Base-by-base conservation (phyloP, 2,888 invertebrate genomes). In the Erpobdella octoculata region DNA sequence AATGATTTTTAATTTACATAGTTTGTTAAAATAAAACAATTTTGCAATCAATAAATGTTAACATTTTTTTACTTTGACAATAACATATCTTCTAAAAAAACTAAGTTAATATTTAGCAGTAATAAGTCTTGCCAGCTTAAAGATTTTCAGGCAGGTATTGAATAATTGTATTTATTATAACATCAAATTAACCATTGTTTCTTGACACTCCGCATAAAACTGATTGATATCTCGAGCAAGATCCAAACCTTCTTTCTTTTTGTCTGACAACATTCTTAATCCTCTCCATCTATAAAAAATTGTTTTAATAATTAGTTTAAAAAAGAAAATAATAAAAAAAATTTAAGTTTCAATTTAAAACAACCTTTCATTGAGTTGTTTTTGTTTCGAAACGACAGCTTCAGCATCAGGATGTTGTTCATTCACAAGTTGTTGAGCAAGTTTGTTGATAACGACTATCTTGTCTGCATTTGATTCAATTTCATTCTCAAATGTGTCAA, bases 401-500 rank as follows among this genome's bases (percentile, higher is more conserved):
- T 93, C 91, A 9, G 95, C 92, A 82, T 97, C 94, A 2, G 97
- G 97, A 85, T 98, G 98, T 82, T 97, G 96, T 71, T 95, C 96
- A 84, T 95, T 93, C 71, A 97, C 86, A 72, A 98, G 86, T 82
- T 97, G 95, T 0, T 95, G 87, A 1, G 97, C 96, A 79, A 98
- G 85, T 83, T 97, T 95, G 86, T 98, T 97, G 62, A 98, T 97
- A 9, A 94, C 93, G 18, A 93, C 94, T 69, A 98, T 83, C 77
- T 82, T 83, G 65, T 81, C 80, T 53, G 80, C 81, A 71, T 80
- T 82, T 35, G 81, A 79, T 61, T 81, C 80, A 80, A 83, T 95
- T 86, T 99, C 98, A 83, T 94, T 95, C 84, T 98, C 98, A 84
- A 99, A 96, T 25, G 97, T 97, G 83, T 96, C 95, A 85, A 96